A percentile compares a stretch with the other conserved stretches of the same genome.
Evolutionary conservation across 2,888 invertebrate genomes (phyloP).

Genomic region (Apamea crenata): DNA sequence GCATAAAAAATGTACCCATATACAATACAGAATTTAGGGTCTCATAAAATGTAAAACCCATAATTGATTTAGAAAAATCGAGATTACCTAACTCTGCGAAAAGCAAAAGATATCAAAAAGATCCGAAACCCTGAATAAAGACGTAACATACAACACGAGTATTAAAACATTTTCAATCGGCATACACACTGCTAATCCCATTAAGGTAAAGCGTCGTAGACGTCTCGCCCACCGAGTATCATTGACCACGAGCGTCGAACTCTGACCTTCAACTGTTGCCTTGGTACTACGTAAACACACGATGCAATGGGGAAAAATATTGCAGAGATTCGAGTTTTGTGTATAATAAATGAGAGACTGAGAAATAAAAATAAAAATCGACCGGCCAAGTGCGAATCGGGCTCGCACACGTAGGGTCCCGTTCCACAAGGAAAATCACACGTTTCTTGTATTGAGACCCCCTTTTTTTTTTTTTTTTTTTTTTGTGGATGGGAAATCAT

Average conservation of each 20-base stretch:
- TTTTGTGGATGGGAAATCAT: too few relatives aligned
- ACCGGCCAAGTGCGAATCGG: background rate
- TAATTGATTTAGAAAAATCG: background rate
- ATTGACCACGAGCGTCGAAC: slow-evolving; percentile 69
- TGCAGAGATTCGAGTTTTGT: background rate
- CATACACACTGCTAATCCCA: slow-evolving; percentile 53
- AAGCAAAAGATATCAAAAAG: background rate
- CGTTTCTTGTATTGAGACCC: too few relatives aligned
- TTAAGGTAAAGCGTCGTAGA: slow-evolving; percentile 41
- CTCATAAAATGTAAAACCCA: background rate
- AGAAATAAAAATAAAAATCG: background rate
- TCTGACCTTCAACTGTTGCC: slow-evolving; percentile 70
- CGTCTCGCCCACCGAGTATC: slow-evolving; percentile 65
- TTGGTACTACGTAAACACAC: slow-evolving; percentile 53
- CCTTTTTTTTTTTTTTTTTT: too few relatives aligned
- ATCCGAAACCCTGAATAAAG: background rate
- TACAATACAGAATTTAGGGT: too few relatives aligned
- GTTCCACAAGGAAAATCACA: too few relatives aligned
- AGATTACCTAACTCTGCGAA: background rate
- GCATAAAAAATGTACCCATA: background rate
- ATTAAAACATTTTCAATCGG: slow-evolving; percentile 47
- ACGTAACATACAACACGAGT: slow-evolving; percentile 4
- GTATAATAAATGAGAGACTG: background rate
- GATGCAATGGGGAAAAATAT: slow-evolving; percentile 55
- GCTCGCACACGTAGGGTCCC: too few relatives aligned